phyloP scores from a whole-genome alignment of 2,797 vertebrate genomes.

The Myiothlypis chrysogaster region DNA sequence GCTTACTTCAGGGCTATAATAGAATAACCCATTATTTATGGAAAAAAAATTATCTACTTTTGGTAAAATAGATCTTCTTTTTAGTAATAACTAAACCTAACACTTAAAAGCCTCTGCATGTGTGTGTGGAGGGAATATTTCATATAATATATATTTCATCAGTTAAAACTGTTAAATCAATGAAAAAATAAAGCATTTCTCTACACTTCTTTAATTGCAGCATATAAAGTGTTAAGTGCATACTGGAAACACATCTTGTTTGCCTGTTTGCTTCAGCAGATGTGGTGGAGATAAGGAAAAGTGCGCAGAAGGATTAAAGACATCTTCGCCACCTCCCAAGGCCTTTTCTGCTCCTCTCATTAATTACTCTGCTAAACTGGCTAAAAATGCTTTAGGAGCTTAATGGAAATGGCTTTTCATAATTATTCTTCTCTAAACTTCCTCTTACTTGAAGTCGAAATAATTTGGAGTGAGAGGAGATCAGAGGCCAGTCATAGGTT shows the following conservation, averaged over 20 bases:
- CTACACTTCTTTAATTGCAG: background rate
- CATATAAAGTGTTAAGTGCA: background rate
- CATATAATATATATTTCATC: background rate
- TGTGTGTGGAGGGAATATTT: background rate
- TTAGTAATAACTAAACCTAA: background rate
- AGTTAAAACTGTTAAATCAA: background rate
- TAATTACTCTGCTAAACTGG: constrained; percentile 22
- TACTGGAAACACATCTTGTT: background rate
- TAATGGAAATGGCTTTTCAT: constrained; percentile 15
- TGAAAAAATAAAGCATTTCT: background rate
- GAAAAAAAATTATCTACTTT: background rate
- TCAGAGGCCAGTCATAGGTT: constrained; percentile 41
- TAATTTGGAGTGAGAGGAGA: constrained; percentile 43
- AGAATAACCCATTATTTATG: background rate
- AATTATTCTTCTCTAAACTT: constrained; percentile 43
- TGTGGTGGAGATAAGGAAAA: constrained; percentile 27
- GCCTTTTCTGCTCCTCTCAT: background rate
- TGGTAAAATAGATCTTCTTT: background rate
- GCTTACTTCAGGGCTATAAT: background rate
- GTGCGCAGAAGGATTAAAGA: background rate
- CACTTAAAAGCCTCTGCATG: background rate
- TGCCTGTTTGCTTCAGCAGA: constrained; percentile 15
- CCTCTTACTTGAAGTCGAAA: constrained; percentile 25
- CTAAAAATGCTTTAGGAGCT: constrained; percentile 5
- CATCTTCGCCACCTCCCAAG: background rate